Evolutionary conservation across 2,113 vertebrate genomes (phyloP).

Genomic region (Pseudonaja textilis): DNA sequence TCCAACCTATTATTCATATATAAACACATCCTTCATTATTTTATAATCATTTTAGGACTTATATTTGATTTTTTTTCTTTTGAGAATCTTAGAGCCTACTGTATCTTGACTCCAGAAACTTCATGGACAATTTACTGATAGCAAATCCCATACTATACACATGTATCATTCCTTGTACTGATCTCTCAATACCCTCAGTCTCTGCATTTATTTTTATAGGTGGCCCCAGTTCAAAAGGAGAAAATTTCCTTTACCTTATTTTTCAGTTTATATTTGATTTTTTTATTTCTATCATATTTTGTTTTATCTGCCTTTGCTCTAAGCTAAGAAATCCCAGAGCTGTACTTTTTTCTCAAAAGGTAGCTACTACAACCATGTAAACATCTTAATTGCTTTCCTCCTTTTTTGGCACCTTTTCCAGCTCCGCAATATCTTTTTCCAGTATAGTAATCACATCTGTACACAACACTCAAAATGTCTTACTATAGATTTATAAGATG

Average conservation of each 20-base stretch:
- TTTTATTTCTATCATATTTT: background rate
- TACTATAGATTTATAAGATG: background rate
- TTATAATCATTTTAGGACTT: background rate
- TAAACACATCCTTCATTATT: background rate
- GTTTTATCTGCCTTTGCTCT: background rate
- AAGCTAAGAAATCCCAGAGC: background rate
- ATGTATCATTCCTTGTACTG: too few species aligned
- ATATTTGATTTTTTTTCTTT: too few species aligned
- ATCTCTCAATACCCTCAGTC: too few species aligned
- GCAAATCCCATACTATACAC: too few species aligned
- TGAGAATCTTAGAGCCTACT: background rate
- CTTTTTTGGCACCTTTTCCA: background rate
- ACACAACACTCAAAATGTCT: background rate
- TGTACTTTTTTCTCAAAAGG: background rate
- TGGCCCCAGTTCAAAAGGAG: background rate
- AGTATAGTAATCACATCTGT: background rate
- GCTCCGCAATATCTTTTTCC: background rate
- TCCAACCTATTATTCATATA: background rate
- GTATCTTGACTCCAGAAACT: background rate
- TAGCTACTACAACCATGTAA: background rate
- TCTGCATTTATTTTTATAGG: too few species aligned
- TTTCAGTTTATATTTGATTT: background rate
- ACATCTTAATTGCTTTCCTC: background rate
- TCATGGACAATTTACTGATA: background rate
- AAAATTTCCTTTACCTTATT: background rate